Percentiles rank a stretch among this genome's conserved stretches.
Evolutionary conservation across 2,113 vertebrate genomes (phyloP).

Genomic region (Dipodomys stephensi): DNA sequence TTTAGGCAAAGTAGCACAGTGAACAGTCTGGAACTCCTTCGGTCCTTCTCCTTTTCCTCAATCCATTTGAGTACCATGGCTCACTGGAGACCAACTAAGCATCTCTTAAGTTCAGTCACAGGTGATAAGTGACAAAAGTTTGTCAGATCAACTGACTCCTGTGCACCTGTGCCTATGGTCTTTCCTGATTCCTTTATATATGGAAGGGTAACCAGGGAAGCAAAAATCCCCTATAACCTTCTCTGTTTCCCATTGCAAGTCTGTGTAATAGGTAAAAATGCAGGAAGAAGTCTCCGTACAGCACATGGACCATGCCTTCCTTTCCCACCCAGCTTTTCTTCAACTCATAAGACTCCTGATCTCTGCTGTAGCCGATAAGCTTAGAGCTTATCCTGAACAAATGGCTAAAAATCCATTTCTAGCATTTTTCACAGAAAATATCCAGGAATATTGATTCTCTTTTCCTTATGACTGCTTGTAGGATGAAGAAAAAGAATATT

Average conservation of each 20-base stretch:
- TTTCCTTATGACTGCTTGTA: not conserved
- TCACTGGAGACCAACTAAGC: not conserved
- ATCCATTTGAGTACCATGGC: too few relatives aligned
- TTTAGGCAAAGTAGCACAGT: not conserved
- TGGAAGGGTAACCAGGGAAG: not conserved
- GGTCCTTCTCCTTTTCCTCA: not conserved
- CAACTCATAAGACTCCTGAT: not conserved
- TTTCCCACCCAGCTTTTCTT: not conserved
- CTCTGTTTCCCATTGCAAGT: not conserved
- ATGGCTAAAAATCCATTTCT: not conserved
- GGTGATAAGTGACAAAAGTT: not conserved
- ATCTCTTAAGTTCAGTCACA: not conserved
- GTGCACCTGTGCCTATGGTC: not conserved
- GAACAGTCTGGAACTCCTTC: not conserved
- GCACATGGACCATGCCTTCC: rapidly evolving
- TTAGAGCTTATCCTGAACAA: not conserved
- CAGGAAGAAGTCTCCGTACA: rapidly evolving
- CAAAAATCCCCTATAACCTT: not conserved
- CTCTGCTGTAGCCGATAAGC: not conserved
- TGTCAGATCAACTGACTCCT: not conserved
- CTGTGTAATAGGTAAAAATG: not conserved
- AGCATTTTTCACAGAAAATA: conserved; percentile 6
- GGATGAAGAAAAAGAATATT: not conserved
- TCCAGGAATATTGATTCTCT: not conserved
- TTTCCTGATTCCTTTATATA: not conserved